Evolutionary conservation across 2,113 vertebrate species (phyloP).

Genomic region (Sorex araneus): DNA sequence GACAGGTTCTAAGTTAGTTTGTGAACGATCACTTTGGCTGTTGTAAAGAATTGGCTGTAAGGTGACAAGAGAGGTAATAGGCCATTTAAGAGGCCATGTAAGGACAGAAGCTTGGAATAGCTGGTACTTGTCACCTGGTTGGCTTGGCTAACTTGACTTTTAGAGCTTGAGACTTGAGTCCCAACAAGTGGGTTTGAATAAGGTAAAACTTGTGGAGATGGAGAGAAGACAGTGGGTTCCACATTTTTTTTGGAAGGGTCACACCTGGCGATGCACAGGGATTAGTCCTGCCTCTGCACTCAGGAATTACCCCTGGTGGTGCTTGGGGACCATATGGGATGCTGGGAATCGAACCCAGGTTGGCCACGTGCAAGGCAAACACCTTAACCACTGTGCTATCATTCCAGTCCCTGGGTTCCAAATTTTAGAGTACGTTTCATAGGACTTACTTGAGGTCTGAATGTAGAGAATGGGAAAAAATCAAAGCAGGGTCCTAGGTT

Average conservation of each 20-base stretch:
- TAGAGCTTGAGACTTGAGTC: no score
- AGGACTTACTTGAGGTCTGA: neutral
- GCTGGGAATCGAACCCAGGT: no score
- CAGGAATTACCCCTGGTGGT: no score
- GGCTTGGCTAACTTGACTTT: no score
- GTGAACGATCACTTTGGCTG: neutral
- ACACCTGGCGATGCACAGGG: no score
- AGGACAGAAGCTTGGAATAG: conserved; percentile 5
- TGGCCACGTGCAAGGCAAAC: no score
- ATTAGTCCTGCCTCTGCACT: no score
- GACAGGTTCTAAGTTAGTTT: neutral
- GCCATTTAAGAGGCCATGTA: neutral
- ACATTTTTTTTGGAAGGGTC: no score
- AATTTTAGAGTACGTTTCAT: neutral
- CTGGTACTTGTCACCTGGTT: no score
- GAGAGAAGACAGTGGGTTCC: neutral
- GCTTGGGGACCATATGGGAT: no score
- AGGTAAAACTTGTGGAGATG: neutral
- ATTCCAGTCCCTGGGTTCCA: no score
- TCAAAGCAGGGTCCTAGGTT: neutral
- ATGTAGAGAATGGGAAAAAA: neutral
- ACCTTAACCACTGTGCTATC: no score
- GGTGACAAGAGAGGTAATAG: neutral
- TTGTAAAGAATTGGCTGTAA: neutral
- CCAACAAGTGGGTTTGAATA: neutral